Base-by-base conservation (phyloP, 53 echinoderm and acorn worm species). In the Crossaster papposus region DNA sequence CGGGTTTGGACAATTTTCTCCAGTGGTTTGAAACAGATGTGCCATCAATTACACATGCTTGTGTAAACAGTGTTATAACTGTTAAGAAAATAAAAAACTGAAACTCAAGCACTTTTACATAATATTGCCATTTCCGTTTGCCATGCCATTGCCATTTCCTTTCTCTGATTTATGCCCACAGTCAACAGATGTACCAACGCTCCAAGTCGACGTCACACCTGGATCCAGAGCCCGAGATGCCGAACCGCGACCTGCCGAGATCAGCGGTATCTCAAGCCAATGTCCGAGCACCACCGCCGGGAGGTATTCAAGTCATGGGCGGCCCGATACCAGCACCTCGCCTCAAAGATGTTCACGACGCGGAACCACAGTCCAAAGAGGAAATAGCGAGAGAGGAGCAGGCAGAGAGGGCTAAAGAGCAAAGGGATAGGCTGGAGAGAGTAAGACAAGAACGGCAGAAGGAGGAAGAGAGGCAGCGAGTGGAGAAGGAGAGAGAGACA, bases 161-260 rank as follows among this genome's bases (percentile, higher is more conserved):
- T 58, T 44, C 70, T 68, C 14, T 38, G 36, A 78, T 90, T 24
- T 72, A 77, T 32, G 80, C 90, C 24, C 37, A 51, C 31, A 91
- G 80, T 26, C 85, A 85, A 83, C 94, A 89, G 51, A 93, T 94
- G 64, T 90, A 93, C 50, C 94, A 88, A 30, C 89, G 97, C 3
- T 97, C 97, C 54, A 97, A 97, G 78, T 97, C 97, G 26, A 93
- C 93, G 4, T 95, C 97, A 32, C 89, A 97, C 63, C 90, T 97
- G 28, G 97, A 97, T 53, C 96, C 97, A 37, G 94, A 95, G 54
- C 79, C 78, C 5, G 82, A 79, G 52, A 86, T 91, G 77, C 71
- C 88, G 2, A 89, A 92, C 32, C 88, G 52, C 10, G 88, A 92
- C 14, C 79, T 80, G 30, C 58, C 88, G 20, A 86, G 85, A 12